Conservation (phyloP, 1,140 invertebrate species). For the Mylabris phalerata region DNA sequence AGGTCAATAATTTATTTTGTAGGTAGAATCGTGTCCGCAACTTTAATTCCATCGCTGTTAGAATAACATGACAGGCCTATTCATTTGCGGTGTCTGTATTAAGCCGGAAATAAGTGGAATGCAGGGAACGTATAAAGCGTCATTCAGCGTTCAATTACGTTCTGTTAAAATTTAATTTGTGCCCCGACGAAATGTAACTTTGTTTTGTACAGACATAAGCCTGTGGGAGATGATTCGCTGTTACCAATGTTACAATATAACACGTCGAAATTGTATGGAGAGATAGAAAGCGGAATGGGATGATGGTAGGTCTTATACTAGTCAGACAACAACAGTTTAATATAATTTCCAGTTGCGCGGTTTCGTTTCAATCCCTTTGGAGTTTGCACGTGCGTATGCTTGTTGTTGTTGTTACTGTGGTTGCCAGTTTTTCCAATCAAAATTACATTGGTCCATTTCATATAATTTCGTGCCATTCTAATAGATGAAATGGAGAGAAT, state of each 20-base stretch:
- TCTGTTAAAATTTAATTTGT: slow-evolving; percentile 43
- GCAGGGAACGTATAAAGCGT: slow-evolving; percentile 30
- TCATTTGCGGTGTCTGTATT: slow-evolving; percentile 39
- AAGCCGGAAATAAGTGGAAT: slow-evolving; percentile 39
- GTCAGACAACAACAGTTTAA: slow-evolving; percentile 31
- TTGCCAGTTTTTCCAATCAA: slow-evolving; percentile 33
- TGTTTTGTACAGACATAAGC: slow-evolving; percentile 36
- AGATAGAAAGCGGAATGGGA: neutral
- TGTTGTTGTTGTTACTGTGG: slow-evolving; percentile 6
- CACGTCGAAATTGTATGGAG: slow-evolving; percentile 3
- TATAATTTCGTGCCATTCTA: neutral
- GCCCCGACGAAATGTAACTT: slow-evolving; percentile 40
- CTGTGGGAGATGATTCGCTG: slow-evolving; percentile 26
- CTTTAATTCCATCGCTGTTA: slow-evolving; percentile 19
- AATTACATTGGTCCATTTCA: slow-evolving; percentile 6
- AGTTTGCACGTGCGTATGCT: slow-evolving; percentile 33
- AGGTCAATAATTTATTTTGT: neutral
- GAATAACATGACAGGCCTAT: slow-evolving; percentile 27
- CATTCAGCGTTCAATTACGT: slow-evolving; percentile 40
- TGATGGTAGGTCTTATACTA: neutral
- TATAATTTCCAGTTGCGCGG: slow-evolving; percentile 38
- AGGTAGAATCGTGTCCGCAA: neutral
- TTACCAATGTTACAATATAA: slow-evolving; percentile 1
- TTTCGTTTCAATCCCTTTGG: slow-evolving; percentile 37
- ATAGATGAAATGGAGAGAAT: neutral